Percentiles rank a stretch among this genome's conserved stretches.
These are phyloP conservation scores for Drosophila ogumai DNA, from an alignment of 1,140 invertebrate species.

Conservation along the genomic window DNA sequence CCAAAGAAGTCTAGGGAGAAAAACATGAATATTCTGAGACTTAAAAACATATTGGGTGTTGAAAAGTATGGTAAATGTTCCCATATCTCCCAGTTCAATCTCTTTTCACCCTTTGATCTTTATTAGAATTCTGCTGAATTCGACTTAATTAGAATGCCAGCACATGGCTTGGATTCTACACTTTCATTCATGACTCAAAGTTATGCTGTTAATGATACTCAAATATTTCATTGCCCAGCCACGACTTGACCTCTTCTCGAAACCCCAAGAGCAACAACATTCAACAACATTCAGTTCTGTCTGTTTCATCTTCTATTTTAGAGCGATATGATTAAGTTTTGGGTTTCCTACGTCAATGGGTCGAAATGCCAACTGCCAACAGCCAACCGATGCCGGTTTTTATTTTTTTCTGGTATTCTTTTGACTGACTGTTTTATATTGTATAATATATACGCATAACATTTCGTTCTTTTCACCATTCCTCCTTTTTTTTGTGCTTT, in stretches of 20 bases:
- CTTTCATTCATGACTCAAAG: slow-evolving; percentile 54
- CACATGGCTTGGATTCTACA: slow-evolving; percentile 1
- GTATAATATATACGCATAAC: slow-evolving; percentile 77
- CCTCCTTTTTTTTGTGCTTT: slow-evolving; percentile 27
- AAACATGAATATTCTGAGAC: slow-evolving; percentile 6
- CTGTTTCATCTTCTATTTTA: slow-evolving; percentile 75
- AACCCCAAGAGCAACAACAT: slow-evolving; percentile 29
- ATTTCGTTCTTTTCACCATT: slow-evolving; percentile 73
- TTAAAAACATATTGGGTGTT: slow-evolving; percentile 1
- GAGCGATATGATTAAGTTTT: slow-evolving; percentile 68
- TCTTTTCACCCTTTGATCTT: slow-evolving; percentile 7
- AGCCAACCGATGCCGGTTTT: slow-evolving; percentile 16
- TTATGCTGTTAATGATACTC: slow-evolving; percentile 37
- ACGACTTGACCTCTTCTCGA: slow-evolving; percentile 50
- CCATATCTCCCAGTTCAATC: slow-evolving; percentile 18
- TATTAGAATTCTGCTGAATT: slow-evolving; percentile 12
- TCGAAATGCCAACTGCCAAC: slow-evolving; percentile 42
- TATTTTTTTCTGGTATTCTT: slow-evolving; percentile 17
- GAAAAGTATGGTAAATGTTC: slow-evolving; percentile 3
- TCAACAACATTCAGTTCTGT: slow-evolving; percentile 32
- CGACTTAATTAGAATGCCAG: slow-evolving; percentile 16
- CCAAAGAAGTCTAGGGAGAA: not conserved
- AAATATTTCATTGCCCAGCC: slow-evolving; percentile 45
- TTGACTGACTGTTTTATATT: slow-evolving; percentile 53
- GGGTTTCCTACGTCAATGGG: slow-evolving; percentile 50